Evolutionary conservation across 2,113 vertebrate genomes (phyloP).

Genomic region (Lamprologus tigripictilis): DNA sequence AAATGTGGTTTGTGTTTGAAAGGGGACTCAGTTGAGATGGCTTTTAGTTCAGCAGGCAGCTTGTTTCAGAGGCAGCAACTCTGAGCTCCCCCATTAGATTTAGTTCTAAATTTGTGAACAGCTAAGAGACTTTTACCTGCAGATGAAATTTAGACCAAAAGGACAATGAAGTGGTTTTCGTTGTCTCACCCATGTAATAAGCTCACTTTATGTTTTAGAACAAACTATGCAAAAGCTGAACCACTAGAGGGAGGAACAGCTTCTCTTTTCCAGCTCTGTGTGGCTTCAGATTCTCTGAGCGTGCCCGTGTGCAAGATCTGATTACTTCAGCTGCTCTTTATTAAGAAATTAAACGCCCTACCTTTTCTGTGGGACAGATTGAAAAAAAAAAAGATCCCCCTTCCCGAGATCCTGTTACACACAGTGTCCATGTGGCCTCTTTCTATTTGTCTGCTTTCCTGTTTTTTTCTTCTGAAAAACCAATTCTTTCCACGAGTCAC

Average conservation of each 20-base stretch:
- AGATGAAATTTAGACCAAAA: not conserved
- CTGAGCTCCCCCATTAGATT: not conserved
- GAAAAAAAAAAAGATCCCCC: not conserved
- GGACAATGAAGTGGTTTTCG: not conserved
- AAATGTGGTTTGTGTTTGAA: not conserved
- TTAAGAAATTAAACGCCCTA: not conserved
- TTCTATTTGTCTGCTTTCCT: not conserved
- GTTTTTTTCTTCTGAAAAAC: not conserved
- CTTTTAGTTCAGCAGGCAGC: not conserved
- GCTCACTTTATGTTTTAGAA: not conserved
- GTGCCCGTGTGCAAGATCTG: not conserved
- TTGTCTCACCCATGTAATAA: not conserved
- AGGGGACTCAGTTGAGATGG: not conserved
- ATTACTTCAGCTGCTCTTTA: not conserved
- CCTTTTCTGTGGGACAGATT: not conserved
- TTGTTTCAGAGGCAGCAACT: not conserved
- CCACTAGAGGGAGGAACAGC: slow-evolving; percentile 37
- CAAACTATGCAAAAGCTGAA: not conserved
- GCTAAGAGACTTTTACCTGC: not conserved
- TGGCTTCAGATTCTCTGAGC: not conserved
- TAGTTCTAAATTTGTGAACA: not conserved
- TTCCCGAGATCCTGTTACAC: not conserved
- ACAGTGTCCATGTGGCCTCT: not conserved
- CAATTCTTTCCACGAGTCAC: not conserved
- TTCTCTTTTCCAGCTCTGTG: not conserved